A percentile compares a stretch with the other conserved stretches of the same genome.
Evolutionary conservation across 2,888 invertebrate genomes (phyloP).

Genomic region (Pollenia griseotomentosa): DNA sequence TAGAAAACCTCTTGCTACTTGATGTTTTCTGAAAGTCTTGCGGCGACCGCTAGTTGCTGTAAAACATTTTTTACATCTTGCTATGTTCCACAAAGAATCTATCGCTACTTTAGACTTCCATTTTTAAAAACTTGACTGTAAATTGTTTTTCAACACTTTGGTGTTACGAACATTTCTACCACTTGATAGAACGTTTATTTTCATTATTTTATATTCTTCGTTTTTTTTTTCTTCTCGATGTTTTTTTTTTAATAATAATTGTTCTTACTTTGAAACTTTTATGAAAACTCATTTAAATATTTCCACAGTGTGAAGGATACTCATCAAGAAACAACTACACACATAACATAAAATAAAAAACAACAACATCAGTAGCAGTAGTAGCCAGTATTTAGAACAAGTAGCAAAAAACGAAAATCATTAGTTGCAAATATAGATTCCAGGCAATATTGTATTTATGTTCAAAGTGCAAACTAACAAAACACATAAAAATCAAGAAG

Average conservation of each 20-base stretch:
- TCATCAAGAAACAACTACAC: slow-evolving; percentile 29
- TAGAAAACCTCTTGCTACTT: too few species aligned
- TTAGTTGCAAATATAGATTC: slow-evolving; percentile 54
- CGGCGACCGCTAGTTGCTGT: too few species aligned
- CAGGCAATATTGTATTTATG: slow-evolving; percentile 56
- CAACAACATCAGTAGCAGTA: background rate
- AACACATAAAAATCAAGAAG: background rate
- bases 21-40: too few species aligned
- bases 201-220: slow-evolving; percentile 15
- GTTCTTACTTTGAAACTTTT: slow-evolving; percentile 67
- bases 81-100: too few species aligned
- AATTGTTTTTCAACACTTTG: background rate
- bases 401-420: slow-evolving; percentile 42
- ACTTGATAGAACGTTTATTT: slow-evolving; percentile 37
- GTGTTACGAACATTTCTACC: background rate
- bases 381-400: background rate
- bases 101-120: too few species aligned
- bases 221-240: background rate
- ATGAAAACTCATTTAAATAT: slow-evolving; percentile 70
- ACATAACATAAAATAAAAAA: slow-evolving; percentile 7
- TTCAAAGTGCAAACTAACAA: slow-evolving; percentile 5
- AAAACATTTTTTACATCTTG: too few species aligned
- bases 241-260: slow-evolving; percentile 56
- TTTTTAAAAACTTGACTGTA: background rate
- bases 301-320: slow-evolving; percentile 49